Percentiles rank a stretch among this genome's conserved stretches.
Conservation (phyloP, 2,797 vertebrate species). For the Pristis pectinata region DNA sequence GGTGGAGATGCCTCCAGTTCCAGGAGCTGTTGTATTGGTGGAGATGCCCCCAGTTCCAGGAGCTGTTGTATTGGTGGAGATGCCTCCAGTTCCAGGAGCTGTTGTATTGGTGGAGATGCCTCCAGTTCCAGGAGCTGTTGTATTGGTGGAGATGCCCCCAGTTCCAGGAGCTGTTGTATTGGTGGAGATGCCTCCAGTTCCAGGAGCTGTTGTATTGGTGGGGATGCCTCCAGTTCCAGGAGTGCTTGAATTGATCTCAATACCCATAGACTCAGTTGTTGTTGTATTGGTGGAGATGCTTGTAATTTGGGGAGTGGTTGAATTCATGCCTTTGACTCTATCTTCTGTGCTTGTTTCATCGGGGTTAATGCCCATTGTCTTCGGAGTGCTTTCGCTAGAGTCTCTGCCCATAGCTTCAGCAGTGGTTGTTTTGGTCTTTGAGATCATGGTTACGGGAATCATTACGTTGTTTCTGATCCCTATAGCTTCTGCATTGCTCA, state of each 20-base stretch:
- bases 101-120: background rate
- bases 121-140: background rate
- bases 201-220: background rate
- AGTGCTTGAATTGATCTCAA: background rate
- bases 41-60: background rate
- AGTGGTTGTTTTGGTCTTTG: background rate
- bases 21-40: background rate
- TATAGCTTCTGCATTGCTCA: background rate
- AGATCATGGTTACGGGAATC: background rate
- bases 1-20: background rate
- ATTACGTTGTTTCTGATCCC: background rate
- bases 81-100: rapidly evolving
- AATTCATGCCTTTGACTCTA: background rate
- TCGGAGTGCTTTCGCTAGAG: background rate
- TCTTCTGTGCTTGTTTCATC: no score
- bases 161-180: background rate
- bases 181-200: background rate
- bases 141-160: background rate
- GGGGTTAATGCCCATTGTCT: background rate
- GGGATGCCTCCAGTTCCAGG: background rate
- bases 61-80: no score
- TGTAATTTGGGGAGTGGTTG: background rate
- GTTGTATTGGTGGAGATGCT: background rate
- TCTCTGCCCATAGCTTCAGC: background rate
- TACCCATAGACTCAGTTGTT: background rate